Percentiles rank a stretch among this genome's conserved stretches.
Evolutionary conservation across 2,888 invertebrate species (phyloP).

Genomic region (Argynnis bischoffii): DNA sequence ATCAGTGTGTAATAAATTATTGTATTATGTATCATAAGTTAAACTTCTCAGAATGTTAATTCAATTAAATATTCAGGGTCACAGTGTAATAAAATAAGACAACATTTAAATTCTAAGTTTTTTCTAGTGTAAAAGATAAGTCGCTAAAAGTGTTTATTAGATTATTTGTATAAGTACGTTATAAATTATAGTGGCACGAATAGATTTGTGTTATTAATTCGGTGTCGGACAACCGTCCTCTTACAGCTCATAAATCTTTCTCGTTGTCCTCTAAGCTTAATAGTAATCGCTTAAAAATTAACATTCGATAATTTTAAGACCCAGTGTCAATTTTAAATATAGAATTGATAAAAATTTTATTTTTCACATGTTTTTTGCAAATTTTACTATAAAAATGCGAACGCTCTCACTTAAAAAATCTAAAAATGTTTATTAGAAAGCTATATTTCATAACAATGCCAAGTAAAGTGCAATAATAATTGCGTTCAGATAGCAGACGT

Average conservation of each 20-base stretch:
- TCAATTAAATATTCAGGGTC: conserved; percentile 23
- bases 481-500: conserved; percentile 13
- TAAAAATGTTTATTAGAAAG: neutral
- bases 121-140: conserved; percentile 3
- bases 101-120: conserved; percentile 3
- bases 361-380: neutral
- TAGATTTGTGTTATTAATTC: conserved; percentile 63
- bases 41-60: conserved; percentile 12
- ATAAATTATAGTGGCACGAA: conserved; percentile 51
- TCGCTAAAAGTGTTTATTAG: conserved; percentile 19
- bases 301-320: conserved; percentile 23
- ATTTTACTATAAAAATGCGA: conserved; percentile 12
- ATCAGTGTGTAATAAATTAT: conserved; percentile 17
- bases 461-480: conserved; percentile 12
- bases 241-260: conserved; percentile 35
- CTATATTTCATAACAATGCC: conserved; percentile 4
- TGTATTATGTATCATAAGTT: conserved; percentile 5
- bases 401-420: neutral
- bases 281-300: conserved; percentile 22
- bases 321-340: conserved; percentile 10
- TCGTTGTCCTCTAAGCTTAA: conserved; percentile 29
- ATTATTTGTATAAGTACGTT: conserved; percentile 24
- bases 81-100: conserved; percentile 11
- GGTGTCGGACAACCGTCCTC: conserved; percentile 37
- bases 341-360: conserved; percentile 1